A percentile compares a stretch with the other conserved stretches of the same genome.
Evolutionary conservation across 2,888 invertebrate species (phyloP).

Genomic region (Cyclophora albipunctata): DNA sequence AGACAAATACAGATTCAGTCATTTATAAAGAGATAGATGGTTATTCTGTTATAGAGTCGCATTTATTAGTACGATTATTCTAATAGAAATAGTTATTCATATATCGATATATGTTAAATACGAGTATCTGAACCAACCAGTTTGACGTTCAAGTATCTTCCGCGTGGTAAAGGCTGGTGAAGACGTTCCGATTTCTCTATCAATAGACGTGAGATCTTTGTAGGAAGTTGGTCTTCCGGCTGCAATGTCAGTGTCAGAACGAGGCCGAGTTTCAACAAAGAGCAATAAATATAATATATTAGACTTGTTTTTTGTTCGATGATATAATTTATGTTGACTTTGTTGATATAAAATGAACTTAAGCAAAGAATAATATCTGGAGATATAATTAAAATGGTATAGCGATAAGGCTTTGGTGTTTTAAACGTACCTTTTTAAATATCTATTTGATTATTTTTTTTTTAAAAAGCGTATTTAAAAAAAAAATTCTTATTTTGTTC

Average conservation of each 20-base stretch:
- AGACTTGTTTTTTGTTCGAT: not conserved
- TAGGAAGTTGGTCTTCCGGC: conserved; percentile 60
- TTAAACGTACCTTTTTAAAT: conserved; percentile 1
- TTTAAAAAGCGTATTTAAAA: not conserved
- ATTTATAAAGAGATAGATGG: no score
- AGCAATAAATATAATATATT: no score
- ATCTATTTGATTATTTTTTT: not conserved
- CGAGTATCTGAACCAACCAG: no score
- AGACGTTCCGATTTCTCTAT: conserved; percentile 5
- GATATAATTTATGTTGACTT: not conserved
- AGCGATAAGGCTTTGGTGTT: conserved; percentile 1
- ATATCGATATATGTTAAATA: no score
- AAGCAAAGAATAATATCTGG: no score
- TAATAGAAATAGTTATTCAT: no score
- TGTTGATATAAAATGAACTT: no score
- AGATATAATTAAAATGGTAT: no score
- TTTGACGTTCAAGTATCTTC: conserved; percentile 14
- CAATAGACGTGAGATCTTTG: conserved; percentile 20
- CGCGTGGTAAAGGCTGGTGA: conserved; percentile 9
- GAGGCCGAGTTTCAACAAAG: conserved; percentile 34
- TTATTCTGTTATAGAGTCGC: no score
- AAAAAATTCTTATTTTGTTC: not conserved
- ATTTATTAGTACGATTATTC: no score
- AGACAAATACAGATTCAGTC: no score
- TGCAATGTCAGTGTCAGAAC: conserved; percentile 59